Evolutionary conservation across 92 coral and sea anemone genomes (phyloP).

Genomic region (Virgularia gustaviana): DNA sequence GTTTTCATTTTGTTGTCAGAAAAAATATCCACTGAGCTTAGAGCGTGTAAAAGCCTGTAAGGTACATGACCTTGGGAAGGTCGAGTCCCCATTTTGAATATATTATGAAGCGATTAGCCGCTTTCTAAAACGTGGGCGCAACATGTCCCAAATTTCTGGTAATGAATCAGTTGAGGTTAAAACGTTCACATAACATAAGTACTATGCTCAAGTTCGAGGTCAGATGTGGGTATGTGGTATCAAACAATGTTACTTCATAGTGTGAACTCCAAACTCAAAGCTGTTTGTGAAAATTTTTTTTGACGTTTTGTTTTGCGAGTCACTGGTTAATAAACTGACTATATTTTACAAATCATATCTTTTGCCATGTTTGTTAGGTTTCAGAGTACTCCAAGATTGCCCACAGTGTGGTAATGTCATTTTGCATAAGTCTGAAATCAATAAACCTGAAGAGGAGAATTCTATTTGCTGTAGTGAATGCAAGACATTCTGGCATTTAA

Average conservation of each 20-base stretch:
- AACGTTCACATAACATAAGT: too few relatives aligned
- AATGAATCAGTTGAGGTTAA: too few relatives aligned
- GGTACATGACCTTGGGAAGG: conserved; percentile 1
- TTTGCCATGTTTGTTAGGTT: conserved; percentile 2
- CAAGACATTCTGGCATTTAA: conserved; percentile 1
- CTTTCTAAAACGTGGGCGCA: not conserved
- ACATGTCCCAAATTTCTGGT: conserved; percentile 15
- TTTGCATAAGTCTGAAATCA: not conserved
- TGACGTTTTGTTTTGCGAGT: too few relatives aligned
- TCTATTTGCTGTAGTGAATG: not conserved
- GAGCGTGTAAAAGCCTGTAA: not conserved
- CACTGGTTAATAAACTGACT: not conserved
- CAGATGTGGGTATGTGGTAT: too few relatives aligned
- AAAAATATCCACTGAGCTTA: not conserved
- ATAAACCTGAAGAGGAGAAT: not conserved
- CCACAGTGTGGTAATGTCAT: conserved; percentile 3
- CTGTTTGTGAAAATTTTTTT: too few relatives aligned
- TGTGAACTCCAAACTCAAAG: too few relatives aligned
- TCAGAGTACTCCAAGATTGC: not conserved
- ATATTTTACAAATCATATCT: conserved; percentile 11
- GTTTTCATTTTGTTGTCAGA: conserved; percentile 1
- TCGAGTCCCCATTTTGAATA: too few relatives aligned
- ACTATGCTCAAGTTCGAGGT: too few relatives aligned
- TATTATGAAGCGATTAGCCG: not conserved
- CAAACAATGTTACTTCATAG: too few relatives aligned